phyloP scores from a whole-genome alignment of 1,140 invertebrate species.

The Magallana angulata region DNA sequence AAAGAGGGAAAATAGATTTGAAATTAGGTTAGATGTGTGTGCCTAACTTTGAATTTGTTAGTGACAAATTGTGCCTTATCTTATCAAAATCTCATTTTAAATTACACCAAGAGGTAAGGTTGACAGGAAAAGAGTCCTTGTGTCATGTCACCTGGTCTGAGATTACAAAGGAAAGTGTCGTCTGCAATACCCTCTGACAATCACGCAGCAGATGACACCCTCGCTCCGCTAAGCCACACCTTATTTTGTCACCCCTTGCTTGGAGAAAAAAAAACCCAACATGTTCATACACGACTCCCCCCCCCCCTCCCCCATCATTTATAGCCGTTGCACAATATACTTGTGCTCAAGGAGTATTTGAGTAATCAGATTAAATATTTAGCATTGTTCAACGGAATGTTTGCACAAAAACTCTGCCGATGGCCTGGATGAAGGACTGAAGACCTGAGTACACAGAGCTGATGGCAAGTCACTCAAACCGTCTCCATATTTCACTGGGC shows the following conservation, averaged over 20 bases:
- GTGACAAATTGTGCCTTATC: slow-evolving; percentile 35
- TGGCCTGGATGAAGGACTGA: slow-evolving; percentile 11
- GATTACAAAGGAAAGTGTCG: background rate
- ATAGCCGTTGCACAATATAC: background rate
- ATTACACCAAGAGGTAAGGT: slow-evolving; percentile 26
- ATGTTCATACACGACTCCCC: background rate
- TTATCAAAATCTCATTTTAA: slow-evolving; percentile 38
- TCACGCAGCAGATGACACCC: background rate
- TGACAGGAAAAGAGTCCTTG: slow-evolving; percentile 32
- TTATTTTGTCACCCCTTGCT: slow-evolving; percentile 10
- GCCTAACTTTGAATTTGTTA: slow-evolving; percentile 36
- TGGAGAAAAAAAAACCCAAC: background rate
- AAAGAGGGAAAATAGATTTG: slow-evolving; percentile 38
- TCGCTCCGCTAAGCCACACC: background rate
- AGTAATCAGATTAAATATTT: slow-evolving; percentile 35
- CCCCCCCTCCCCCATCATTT: background rate
- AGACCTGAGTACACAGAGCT: slow-evolving; percentile 1
- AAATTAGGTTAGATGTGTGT: slow-evolving; percentile 36
- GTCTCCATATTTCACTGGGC: background rate
- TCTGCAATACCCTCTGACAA: slow-evolving; percentile 24
- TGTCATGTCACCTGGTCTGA: slow-evolving; percentile 11
- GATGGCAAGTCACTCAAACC: slow-evolving; percentile 10
- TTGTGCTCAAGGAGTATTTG: slow-evolving; percentile 14
- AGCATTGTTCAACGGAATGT: slow-evolving; percentile 29
- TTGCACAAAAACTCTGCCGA: slow-evolving; percentile 27